These are phyloP conservation scores for Papilio helenus DNA, from an alignment of 1,140 invertebrate species.

Conservation along the genomic window DNA sequence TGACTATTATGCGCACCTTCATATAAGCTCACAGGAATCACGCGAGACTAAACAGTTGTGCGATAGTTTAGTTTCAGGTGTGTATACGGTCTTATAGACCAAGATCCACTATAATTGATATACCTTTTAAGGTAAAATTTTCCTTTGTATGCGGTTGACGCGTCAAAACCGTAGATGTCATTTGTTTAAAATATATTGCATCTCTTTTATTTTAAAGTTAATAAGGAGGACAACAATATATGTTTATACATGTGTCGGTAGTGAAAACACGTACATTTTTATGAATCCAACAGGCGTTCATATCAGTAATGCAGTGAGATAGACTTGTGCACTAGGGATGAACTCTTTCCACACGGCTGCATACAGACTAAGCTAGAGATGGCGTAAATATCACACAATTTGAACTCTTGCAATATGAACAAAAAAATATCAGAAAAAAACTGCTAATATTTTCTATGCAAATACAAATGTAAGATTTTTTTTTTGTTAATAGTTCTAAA, in stretches of 20 bases:
- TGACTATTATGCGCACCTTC: too few relatives aligned
- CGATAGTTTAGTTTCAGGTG: too few relatives aligned
- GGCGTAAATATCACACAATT: background rate
- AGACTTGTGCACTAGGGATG: background rate
- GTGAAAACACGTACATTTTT: background rate
- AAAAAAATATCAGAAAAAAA: background rate
- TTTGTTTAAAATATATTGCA: too few relatives aligned
- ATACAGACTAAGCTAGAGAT: background rate
- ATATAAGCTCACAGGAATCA: too few relatives aligned
- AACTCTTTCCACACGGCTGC: background rate
- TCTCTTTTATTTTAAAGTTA: too few relatives aligned
- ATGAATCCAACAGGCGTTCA: conserved; percentile 7
- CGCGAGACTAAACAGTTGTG: too few relatives aligned
- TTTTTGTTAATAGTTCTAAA: too few relatives aligned
- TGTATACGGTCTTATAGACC: too few relatives aligned
- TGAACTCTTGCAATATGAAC: background rate
- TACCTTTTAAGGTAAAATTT: too few relatives aligned
- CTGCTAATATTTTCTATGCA: background rate
- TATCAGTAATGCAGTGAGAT: background rate
- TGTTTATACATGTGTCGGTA: background rate
- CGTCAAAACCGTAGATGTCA: too few relatives aligned
- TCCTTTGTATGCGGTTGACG: too few relatives aligned
- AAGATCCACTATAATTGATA: too few relatives aligned
- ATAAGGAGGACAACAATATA: background rate
- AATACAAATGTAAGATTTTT: background rate